phyloP scores from a whole-genome alignment of 2,113 vertebrate genomes.

The Ptilonorhynchus violaceus region DNA sequence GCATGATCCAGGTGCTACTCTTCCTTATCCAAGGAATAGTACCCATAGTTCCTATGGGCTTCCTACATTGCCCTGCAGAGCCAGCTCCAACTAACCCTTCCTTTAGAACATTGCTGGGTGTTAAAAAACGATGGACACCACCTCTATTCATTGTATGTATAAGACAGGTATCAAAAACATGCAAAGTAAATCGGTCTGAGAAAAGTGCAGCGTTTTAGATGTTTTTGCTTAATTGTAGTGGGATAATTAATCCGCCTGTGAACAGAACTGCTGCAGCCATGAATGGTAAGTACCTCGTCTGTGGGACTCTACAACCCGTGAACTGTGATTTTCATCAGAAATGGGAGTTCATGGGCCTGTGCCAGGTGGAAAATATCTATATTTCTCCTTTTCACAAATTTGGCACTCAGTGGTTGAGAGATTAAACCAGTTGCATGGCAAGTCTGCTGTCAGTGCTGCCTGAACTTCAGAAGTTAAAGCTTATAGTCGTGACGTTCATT shows the following conservation, averaged over 20 bases:
- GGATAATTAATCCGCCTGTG: not conserved
- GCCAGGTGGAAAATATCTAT: not conserved
- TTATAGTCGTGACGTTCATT: not conserved
- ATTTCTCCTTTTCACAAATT: not conserved
- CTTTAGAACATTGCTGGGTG: not conserved
- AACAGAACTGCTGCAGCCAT: not conserved
- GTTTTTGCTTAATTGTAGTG: not conserved
- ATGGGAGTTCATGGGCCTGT: not conserved
- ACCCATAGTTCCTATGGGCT: not conserved
- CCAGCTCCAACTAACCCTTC: not conserved
- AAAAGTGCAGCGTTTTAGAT: not conserved
- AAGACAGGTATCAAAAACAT: not conserved
- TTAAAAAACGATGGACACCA: not conserved
- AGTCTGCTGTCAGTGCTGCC: not conserved
- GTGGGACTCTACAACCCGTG: not conserved
- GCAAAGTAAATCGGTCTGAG: not conserved
- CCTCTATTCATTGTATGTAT: not conserved
- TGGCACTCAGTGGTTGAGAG: not conserved
- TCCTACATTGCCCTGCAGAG: not conserved
- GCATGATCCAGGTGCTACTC: not conserved
- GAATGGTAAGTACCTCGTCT: not conserved
- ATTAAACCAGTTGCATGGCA: not conserved
- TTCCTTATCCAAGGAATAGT: not conserved
- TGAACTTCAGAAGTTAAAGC: not conserved
- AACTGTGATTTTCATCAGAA: not conserved